These are phyloP conservation scores for Arctopsyche grandis DNA, from an alignment of 1,140 invertebrate genomes.

Conservation along the genomic window DNA sequence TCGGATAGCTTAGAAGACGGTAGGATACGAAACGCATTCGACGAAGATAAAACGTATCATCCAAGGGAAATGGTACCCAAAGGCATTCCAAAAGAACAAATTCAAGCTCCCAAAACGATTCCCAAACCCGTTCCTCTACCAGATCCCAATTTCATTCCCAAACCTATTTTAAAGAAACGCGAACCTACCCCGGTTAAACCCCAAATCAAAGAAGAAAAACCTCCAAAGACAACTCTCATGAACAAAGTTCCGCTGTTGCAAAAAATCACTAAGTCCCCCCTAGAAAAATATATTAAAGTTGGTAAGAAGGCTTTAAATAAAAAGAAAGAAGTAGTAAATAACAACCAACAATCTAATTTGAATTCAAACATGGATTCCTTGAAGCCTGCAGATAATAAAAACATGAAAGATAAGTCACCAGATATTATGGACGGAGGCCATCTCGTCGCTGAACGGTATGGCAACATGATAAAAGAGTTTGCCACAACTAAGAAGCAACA, in stretches of 20 bases:
- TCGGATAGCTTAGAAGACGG: constrained; percentile 68
- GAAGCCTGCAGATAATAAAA: constrained; percentile 15
- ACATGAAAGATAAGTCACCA: constrained; percentile 30
- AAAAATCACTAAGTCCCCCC: constrained; percentile 63
- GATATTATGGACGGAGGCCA: constrained; percentile 70
- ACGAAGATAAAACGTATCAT: constrained; percentile 76
- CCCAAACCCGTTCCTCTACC: constrained; percentile 68
- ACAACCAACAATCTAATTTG: constrained; percentile 47
- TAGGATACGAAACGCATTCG: constrained; percentile 64
- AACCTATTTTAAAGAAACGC: constrained; percentile 76
- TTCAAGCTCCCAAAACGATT: constrained; percentile 67
- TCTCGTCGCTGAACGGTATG: constrained; percentile 81
- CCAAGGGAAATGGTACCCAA: constrained; percentile 65
- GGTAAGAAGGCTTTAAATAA: constrained; percentile 59
- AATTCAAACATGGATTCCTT: constrained; percentile 27
- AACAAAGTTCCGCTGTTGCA: constrained; percentile 63
- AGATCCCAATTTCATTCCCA: constrained; percentile 74
- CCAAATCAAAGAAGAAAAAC: constrained; percentile 53
- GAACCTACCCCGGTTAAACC: constrained; percentile 55
- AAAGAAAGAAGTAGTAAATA: constrained; percentile 54
- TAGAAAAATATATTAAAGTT: constrained; percentile 61
- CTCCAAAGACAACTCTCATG: constrained; percentile 59
- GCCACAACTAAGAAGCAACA: constrained; percentile 67
- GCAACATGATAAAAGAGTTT: constrained; percentile 79
- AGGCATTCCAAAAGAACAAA: constrained; percentile 59